These are phyloP conservation scores for Pelusios castaneus DNA, from an alignment of 2,113 vertebrate species.

Conservation along the genomic window DNA sequence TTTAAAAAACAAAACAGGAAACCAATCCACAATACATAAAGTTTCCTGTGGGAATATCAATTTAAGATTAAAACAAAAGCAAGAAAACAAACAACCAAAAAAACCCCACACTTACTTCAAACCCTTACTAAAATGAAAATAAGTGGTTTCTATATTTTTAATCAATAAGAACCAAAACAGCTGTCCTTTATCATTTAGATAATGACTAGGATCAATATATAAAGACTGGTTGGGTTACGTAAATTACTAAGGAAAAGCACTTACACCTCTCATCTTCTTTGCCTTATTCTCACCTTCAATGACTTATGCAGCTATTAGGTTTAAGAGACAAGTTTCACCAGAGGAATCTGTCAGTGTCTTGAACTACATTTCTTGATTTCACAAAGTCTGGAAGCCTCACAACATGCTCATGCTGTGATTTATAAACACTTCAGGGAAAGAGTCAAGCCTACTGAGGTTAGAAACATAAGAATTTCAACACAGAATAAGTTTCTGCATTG, in stretches of 20 bases:
- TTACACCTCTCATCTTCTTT: neutral
- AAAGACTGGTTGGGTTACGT: neutral
- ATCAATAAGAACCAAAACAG: too few relatives aligned
- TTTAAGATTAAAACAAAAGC: neutral
- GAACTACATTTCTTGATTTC: neutral
- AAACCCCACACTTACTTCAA: neutral
- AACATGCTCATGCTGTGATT: neutral
- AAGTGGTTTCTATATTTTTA: too few relatives aligned
- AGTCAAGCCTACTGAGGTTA: neutral
- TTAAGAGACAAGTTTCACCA: neutral
- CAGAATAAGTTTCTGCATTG: fast-evolving
- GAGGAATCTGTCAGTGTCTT: neutral
- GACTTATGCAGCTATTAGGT: neutral
- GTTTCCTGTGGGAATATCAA: neutral
- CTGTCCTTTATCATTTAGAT: neutral
- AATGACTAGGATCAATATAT: neutral
- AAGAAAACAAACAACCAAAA: neutral
- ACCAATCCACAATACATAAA: neutral
- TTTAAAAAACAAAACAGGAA: neutral
- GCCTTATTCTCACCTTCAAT: neutral
- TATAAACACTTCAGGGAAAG: neutral
- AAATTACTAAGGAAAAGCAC: neutral
- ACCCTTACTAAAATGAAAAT: neutral
- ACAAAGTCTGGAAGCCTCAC: neutral
- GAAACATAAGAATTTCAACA: neutral